Percentiles rank a stretch among this genome's conserved stretches.
Evolutionary conservation across 37 sponge, comb jelly and placozoan genomes (phyloP).

Genomic region (Tethya wilhelma): DNA sequence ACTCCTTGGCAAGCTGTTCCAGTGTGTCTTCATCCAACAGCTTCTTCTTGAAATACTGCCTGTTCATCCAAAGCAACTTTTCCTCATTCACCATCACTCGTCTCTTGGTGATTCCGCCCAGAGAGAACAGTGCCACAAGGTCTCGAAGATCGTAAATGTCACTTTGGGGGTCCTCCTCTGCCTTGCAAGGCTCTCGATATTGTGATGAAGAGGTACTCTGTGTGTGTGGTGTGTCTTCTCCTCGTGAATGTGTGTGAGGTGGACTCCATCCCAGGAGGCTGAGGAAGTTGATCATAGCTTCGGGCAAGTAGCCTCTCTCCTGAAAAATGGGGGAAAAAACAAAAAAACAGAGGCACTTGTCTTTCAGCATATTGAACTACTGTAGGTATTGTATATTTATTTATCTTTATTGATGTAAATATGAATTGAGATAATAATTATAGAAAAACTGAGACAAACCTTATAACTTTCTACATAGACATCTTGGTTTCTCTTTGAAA

Average conservation of each 20-base stretch:
- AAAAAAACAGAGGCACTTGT: too few species aligned
- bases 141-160: conserved; percentile 54
- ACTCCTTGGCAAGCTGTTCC: conserved; percentile 18
- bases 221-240: neutral
- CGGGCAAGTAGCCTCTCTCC: conserved; percentile 59
- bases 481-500: conserved; percentile 60
- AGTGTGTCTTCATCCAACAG: neutral
- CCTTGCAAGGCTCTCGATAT: neutral
- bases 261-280: conserved; percentile 68
- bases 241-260: neutral
- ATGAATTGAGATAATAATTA: neutral
- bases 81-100: conserved; percentile 39
- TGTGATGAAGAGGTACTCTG: too few species aligned
- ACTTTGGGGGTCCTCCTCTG: too few species aligned
- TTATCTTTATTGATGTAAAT: too few species aligned
- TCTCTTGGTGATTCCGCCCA: conserved; percentile 49
- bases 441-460: conserved; percentile 18
- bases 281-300: conserved; percentile 60
- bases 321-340: conserved; percentile 18
- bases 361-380: too few species aligned
- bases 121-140: conserved; percentile 42
- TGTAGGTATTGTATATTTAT: too few species aligned
- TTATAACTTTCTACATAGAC: conserved; percentile 38
- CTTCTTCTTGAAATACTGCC: conserved; percentile 37
- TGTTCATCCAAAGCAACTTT: conserved; percentile 70